These are phyloP conservation scores for Microplitis deprimator DNA, from an alignment of 2,888 invertebrate species.

Conservation along the genomic window DNA sequence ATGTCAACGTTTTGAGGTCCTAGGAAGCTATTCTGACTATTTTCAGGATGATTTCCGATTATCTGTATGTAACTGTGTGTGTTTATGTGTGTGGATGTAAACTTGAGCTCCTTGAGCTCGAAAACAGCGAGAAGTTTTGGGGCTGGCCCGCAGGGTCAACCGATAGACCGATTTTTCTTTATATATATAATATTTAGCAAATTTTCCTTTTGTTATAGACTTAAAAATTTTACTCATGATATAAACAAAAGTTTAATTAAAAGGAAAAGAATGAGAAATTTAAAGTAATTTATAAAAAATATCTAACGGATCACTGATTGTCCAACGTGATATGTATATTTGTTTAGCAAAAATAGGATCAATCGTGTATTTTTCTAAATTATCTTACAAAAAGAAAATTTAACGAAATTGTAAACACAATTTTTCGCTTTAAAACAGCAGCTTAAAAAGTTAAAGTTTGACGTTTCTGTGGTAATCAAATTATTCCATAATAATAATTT, in stretches of 20 bases:
- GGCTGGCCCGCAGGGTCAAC: too few relatives aligned
- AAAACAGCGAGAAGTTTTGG: too few relatives aligned
- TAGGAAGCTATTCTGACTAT: too few relatives aligned
- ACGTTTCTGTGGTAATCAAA: constrained; percentile 35
- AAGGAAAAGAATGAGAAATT: not conserved
- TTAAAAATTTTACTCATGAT: constrained; percentile 2
- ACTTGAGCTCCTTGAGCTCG: too few relatives aligned
- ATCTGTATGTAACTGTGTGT: too few relatives aligned
- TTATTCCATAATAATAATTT: constrained; percentile 33
- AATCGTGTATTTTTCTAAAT: constrained; percentile 62
- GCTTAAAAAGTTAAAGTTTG: constrained; percentile 22
- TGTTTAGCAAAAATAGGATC: constrained; percentile 61
- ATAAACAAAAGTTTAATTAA: not conserved
- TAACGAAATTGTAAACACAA: constrained; percentile 38
- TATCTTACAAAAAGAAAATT: constrained; percentile 42
- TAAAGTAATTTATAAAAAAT: constrained; percentile 27
- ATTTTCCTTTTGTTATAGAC: too few relatives aligned
- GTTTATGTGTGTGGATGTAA: too few relatives aligned
- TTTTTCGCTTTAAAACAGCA: constrained; percentile 37
- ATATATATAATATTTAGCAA: too few relatives aligned
- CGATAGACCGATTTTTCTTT: too few relatives aligned
- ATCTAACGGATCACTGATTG: constrained; percentile 54
- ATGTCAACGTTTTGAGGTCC: too few relatives aligned
- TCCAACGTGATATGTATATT: constrained; percentile 62
- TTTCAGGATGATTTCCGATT: too few relatives aligned